Percentiles rank a stretch among this genome's conserved stretches.
Conservation (phyloP, 2,113 vertebrate genomes). For the Protomyctophum bolini region DNA sequence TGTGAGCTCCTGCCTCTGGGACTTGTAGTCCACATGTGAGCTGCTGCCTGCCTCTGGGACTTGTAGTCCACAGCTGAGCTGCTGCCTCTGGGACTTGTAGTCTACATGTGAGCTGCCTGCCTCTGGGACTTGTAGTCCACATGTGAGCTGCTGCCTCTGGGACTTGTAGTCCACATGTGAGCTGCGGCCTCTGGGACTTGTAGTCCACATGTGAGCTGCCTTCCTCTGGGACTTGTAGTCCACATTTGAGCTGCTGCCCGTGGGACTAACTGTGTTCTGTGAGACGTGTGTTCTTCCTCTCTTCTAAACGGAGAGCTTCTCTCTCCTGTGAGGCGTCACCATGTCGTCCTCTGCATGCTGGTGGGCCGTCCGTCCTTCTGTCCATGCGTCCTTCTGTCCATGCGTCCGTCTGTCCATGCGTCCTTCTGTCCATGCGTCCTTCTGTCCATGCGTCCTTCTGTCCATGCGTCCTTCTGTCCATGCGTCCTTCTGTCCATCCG, state of each 20-base stretch:
- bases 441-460: no score
- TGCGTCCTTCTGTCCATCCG: no score
- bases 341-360: slow-evolving; percentile 54
- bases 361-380: slow-evolving; percentile 14
- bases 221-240: slow-evolving; percentile 30
- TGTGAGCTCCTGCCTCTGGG: slow-evolving; percentile 18
- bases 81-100: slow-evolving; percentile 40
- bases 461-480: neutral
- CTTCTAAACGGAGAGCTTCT: slow-evolving; percentile 1
- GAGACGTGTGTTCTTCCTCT: neutral
- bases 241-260: neutral
- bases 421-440: slow-evolving; percentile 6
- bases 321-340: neutral
- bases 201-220: slow-evolving; percentile 5
- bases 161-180: slow-evolving; percentile 9
- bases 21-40: slow-evolving; percentile 8
- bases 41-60: neutral
- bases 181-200: slow-evolving; percentile 26
- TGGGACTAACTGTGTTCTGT: slow-evolving; percentile 61
- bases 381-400: no score
- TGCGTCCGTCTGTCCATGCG: neutral
- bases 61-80: no score
- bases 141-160: slow-evolving; percentile 18
- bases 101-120: no score
- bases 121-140: slow-evolving; percentile 9